phyloP scores from a whole-genome alignment of 2,113 vertebrate species.

The Thalassarche chlororhynchos region DNA sequence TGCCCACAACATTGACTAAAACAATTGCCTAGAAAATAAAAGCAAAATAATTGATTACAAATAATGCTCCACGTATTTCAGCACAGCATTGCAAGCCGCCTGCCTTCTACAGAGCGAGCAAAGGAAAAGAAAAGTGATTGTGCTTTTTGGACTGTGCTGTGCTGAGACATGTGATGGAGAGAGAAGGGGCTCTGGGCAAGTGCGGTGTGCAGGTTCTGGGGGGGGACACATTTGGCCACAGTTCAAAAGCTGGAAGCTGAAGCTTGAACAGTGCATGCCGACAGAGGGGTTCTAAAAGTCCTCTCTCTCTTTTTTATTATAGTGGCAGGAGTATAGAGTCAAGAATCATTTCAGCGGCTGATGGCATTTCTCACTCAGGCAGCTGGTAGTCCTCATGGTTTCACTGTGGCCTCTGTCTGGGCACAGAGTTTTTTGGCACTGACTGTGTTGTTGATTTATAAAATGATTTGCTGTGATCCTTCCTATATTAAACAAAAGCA shows the following conservation, averaged over 20 bases:
- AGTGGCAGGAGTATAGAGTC: background rate
- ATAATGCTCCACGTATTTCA: background rate
- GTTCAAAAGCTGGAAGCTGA: background rate
- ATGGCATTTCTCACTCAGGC: background rate
- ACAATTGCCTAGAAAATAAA: background rate
- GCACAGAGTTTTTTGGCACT: background rate
- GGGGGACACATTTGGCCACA: background rate
- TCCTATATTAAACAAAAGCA: constrained; percentile 1
- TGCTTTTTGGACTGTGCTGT: background rate
- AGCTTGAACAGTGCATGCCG: background rate
- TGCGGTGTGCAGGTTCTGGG: rapidly evolving
- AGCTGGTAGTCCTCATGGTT: background rate
- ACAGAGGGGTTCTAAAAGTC: background rate
- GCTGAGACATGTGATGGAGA: background rate
- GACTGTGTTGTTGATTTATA: background rate
- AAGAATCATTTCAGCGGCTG: background rate
- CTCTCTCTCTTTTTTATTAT: background rate
- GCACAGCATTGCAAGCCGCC: background rate
- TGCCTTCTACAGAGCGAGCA: background rate
- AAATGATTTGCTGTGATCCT: background rate
- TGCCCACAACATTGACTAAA: background rate
- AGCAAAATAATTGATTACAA: background rate
- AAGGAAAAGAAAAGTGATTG: background rate
- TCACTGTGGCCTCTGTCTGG: background rate
- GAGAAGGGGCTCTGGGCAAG: background rate